These are phyloP conservation scores for Pelobates cultripes DNA, from an alignment of 2,797 vertebrate genomes.

Conservation along the genomic window DNA sequence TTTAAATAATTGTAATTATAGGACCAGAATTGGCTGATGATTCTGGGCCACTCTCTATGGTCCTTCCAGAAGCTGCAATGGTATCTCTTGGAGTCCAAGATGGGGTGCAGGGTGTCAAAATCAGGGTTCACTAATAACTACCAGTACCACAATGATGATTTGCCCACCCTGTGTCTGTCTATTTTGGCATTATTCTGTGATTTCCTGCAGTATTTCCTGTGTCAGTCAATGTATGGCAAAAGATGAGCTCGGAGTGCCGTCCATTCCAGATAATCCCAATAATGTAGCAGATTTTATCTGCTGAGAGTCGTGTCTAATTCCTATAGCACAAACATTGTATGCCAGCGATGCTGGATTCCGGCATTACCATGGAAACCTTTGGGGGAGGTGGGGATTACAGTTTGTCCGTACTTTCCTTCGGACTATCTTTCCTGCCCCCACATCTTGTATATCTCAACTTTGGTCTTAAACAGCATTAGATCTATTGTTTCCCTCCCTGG, in stretches of 20 bases:
- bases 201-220: neutral
- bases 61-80: too few species aligned
- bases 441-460: conserved; percentile 35
- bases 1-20: too few species aligned
- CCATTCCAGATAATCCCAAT: conserved; percentile 40
- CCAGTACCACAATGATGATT: too few species aligned
- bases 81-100: too few species aligned
- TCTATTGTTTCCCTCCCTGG: neutral
- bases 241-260: conserved; percentile 15
- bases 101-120: too few species aligned
- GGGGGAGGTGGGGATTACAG: conserved; percentile 36
- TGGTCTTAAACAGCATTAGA: conserved; percentile 27
- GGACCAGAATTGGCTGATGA: too few species aligned
- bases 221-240: neutral
- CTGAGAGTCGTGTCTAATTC: conserved; percentile 37
- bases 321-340: conserved; percentile 27
- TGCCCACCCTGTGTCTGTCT: too few species aligned
- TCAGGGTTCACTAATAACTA: too few species aligned
- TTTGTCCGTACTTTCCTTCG: conserved; percentile 39
- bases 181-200: neutral
- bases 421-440: conserved; percentile 44
- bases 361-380: conserved; percentile 47
- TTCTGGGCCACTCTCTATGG: too few species aligned
- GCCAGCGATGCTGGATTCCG: conserved; percentile 43
- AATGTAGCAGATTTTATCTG: conserved; percentile 40